A percentile compares a stretch with the other conserved stretches of the same genome.
phyloP scores from a whole-genome alignment of 2,888 invertebrate genomes.

The Celastrina argiolus region DNA sequence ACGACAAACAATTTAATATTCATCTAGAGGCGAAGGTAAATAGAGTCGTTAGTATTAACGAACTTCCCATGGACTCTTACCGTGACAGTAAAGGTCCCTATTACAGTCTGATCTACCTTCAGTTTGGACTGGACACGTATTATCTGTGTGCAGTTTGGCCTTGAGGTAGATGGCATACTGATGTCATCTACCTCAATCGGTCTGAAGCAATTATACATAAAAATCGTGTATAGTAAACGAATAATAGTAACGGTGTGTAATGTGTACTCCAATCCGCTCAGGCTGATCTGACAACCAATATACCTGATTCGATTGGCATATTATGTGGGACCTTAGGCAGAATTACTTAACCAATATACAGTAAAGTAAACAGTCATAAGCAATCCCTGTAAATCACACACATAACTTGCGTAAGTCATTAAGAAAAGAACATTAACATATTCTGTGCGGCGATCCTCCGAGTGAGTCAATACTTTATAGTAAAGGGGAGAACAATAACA shows the following conservation, averaged over 20 bases:
- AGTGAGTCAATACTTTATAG: conserved; percentile 6
- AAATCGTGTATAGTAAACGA: no score
- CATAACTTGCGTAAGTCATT: background rate
- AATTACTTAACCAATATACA: background rate
- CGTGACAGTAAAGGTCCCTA: background rate
- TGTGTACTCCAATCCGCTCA: no score
- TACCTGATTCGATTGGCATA: no score
- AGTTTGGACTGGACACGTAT: background rate
- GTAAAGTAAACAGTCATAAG: background rate
- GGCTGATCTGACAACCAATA: no score
- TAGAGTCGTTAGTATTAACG: background rate
- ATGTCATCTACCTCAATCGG: no score
- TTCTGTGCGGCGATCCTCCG: background rate
- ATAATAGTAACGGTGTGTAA: no score
- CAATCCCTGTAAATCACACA: conserved; percentile 1
- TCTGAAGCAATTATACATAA: no score
- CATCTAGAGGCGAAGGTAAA: background rate
- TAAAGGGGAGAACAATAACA: background rate
- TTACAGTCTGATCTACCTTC: no score
- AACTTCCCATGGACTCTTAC: background rate
- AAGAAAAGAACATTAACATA: background rate
- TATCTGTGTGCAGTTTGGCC: no score
- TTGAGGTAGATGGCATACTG: no score
- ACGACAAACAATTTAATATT: background rate
- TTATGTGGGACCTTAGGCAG: background rate